Percentiles rank a stretch among this genome's conserved stretches.
Evolutionary conservation across 2,797 vertebrate genomes (phyloP).

Genomic region (Okamejei kenojei): DNA sequence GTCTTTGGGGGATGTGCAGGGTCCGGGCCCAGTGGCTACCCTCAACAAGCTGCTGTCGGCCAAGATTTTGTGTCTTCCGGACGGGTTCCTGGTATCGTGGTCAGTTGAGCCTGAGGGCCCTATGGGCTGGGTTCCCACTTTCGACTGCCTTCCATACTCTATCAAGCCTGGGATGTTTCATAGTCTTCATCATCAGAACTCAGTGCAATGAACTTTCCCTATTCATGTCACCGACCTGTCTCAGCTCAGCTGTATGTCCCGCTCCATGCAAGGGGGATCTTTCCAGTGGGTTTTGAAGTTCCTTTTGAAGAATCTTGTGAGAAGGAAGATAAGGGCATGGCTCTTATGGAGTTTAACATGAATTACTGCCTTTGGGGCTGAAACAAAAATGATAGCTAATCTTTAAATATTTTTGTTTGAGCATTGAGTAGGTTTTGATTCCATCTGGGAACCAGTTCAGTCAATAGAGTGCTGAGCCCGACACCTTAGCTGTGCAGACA

Average conservation of each 20-base stretch:
- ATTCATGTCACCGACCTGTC: neutral
- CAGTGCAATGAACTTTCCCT: too few relatives aligned
- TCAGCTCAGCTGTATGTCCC: too few relatives aligned
- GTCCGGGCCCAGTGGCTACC: too few relatives aligned
- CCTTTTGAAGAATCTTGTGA: neutral
- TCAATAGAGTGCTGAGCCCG: neutral
- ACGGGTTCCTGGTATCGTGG: too few relatives aligned
- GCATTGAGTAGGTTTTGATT: neutral
- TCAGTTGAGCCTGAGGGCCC: too few relatives aligned
- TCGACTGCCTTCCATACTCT: too few relatives aligned
- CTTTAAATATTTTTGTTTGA: neutral
- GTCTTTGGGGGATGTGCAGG: too few relatives aligned
- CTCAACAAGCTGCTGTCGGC: too few relatives aligned
- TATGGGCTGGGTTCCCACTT: too few relatives aligned
- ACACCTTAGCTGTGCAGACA: neutral
- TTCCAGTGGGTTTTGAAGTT: too few relatives aligned
- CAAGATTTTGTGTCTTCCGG: too few relatives aligned
- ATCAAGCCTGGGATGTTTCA: conserved; percentile 28
- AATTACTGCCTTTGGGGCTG: neutral
- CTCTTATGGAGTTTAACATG: neutral
- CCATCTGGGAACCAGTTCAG: neutral
- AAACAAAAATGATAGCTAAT: neutral
- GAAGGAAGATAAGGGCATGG: neutral
- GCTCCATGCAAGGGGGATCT: too few relatives aligned
- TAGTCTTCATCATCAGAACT: conserved; percentile 37